Percentiles rank a stretch among this genome's conserved stretches.
Conservation (phyloP, 2,888 invertebrate genomes). For the Eupithecia insigniata region DNA sequence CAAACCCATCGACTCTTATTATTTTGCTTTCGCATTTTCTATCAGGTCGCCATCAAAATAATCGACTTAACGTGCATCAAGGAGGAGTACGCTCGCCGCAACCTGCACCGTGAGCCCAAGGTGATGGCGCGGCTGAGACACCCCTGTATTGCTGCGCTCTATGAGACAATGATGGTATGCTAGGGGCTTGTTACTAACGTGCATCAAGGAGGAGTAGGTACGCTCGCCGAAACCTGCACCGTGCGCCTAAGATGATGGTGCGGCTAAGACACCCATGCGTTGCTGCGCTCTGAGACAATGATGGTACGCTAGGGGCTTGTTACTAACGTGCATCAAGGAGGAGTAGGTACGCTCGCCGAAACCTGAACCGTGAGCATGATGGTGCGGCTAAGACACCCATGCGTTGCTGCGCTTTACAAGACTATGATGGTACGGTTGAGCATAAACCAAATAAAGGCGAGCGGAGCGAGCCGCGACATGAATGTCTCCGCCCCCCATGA, state of each 20-base stretch:
- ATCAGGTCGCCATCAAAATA: conserved; percentile 89
- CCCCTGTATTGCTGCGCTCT: conserved; percentile 89
- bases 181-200: conserved; percentile 65
- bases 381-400: conserved; percentile 88
- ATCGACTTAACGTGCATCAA: conserved; percentile 88
- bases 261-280: conserved; percentile 89
- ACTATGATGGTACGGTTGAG: conserved; percentile 87
- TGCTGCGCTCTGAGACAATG: conserved; percentile 87
- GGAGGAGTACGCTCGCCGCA: conserved; percentile 88
- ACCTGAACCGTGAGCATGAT: conserved; percentile 90
- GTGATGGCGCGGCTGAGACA: conserved; percentile 88
- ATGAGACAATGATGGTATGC: conserved; percentile 87
- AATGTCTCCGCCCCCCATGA: too few species aligned
- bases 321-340: conserved; percentile 86
- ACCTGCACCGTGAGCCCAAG: conserved; percentile 88
- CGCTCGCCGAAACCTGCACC: conserved; percentile 87
- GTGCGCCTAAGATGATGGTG: conserved; percentile 89
- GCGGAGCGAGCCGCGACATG: too few species aligned
- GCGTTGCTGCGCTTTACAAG: conserved; percentile 88
- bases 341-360: conserved; percentile 88
- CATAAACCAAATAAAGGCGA: too few species aligned
- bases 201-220: conserved; percentile 90
- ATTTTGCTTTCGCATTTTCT: too few species aligned
- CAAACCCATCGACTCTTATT: too few species aligned
- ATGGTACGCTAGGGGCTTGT: conserved; percentile 68